Conservation (phyloP, 2,888 invertebrate genomes). For the Aquatica leii region DNA sequence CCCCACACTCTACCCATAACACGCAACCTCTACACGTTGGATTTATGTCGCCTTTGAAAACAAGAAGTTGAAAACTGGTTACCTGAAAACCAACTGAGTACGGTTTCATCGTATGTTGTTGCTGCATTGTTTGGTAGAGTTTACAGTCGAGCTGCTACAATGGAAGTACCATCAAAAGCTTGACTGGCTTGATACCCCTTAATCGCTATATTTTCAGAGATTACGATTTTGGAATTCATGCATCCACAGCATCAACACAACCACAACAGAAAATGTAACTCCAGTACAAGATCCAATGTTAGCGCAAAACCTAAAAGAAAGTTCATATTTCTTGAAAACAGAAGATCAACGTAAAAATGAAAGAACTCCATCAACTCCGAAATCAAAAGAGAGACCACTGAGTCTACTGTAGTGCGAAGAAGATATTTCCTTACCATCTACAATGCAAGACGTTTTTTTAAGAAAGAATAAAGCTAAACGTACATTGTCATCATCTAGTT, state of each 20-base stretch:
- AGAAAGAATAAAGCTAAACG: constrained; percentile 2
- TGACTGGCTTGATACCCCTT: neutral
- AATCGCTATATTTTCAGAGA: neutral
- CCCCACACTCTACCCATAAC: no score
- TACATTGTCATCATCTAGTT: neutral
- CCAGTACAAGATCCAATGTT: no score
- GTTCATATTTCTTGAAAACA: neutral
- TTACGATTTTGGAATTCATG: constrained; percentile 3
- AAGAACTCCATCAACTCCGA: neutral
- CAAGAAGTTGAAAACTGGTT: constrained; percentile 43
- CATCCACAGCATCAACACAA: no score
- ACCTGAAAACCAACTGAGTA: no score
- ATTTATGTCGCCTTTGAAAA: constrained; percentile 42
- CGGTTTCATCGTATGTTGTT: neutral
- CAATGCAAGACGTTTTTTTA: neutral
- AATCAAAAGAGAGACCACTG: neutral
- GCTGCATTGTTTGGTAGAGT: neutral
- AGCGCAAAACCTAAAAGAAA: neutral
- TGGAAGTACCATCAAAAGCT: neutral
- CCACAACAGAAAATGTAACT: no score
- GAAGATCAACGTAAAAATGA: constrained; percentile 1
- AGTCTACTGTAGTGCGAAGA: neutral
- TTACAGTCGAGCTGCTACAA: no score
- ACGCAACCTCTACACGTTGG: constrained; percentile 7
- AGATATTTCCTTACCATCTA: neutral